These are phyloP conservation scores for Papilio polyxenes DNA, from an alignment of 1,140 invertebrate genomes.

Conservation along the genomic window DNA sequence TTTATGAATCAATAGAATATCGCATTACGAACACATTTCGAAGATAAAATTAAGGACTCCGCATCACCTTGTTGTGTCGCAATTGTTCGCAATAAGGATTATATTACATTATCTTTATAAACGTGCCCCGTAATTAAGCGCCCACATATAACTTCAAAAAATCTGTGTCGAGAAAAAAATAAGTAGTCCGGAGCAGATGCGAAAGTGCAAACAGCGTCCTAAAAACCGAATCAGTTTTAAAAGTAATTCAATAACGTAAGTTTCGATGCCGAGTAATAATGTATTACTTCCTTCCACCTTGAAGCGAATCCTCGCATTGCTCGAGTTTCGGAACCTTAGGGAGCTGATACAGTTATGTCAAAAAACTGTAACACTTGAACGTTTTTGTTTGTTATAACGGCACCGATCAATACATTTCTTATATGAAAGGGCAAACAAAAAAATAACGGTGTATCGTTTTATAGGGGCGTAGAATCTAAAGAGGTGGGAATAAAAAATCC, in stretches of 20 bases:
- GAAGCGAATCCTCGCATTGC: conserved; percentile 53
- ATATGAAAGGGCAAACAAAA: conserved; percentile 64
- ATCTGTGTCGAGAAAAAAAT: conserved; percentile 62
- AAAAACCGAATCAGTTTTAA: conserved; percentile 71
- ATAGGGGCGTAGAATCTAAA: conserved; percentile 64
- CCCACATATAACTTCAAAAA: conserved; percentile 71
- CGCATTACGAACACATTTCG: conserved; percentile 57
- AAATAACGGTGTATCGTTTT: conserved; percentile 72
- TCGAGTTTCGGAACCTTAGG: conserved; percentile 54
- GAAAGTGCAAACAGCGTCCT: conserved; percentile 66
- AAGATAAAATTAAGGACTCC: conserved; percentile 49
- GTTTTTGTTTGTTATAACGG: conserved; percentile 73
- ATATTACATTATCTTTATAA: conserved; percentile 79
- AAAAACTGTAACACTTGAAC: conserved; percentile 76
- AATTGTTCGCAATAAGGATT: conserved; percentile 74
- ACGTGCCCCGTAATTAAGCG: conserved; percentile 76
- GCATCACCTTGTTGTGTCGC: conserved; percentile 69
- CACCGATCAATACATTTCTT: conserved; percentile 62
- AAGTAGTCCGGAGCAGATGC: conserved; percentile 69
- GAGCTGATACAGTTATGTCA: conserved; percentile 75
- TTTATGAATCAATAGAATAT: conserved; percentile 55
- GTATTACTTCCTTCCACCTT: conserved; percentile 80
- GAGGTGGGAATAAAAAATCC: conserved; percentile 60
- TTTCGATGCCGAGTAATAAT: conserved; percentile 72
- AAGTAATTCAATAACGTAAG: conserved; percentile 80